phyloP scores from a whole-genome alignment of 2,113 vertebrate species.

The Synodontis membranacea region DNA sequence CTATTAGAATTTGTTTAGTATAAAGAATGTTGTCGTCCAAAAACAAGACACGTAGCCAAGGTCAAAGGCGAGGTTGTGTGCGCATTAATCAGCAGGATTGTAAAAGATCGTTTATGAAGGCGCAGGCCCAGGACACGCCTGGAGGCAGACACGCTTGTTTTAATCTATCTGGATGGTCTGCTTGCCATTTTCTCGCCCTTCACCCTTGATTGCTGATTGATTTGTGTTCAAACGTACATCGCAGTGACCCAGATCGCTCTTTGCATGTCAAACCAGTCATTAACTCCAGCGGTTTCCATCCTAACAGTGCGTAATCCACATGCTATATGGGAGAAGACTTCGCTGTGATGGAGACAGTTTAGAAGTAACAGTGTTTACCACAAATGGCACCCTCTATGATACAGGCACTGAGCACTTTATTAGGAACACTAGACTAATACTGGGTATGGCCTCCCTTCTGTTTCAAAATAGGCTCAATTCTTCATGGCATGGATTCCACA shows the following conservation, averaged over 20 bases:
- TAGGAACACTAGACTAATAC: too few relatives aligned
- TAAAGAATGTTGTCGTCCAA: conserved; percentile 46
- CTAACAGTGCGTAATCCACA: conserved; percentile 62
- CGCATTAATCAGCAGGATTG: conserved; percentile 77
- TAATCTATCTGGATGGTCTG: conserved; percentile 55
- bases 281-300: conserved; percentile 12
- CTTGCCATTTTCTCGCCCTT: conserved; percentile 50
- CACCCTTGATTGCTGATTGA: conserved; percentile 73
- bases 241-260: conserved; percentile 60
- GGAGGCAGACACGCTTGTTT: conserved; percentile 7
- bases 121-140: background rate
- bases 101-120: conserved; percentile 70
- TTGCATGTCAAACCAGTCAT: conserved; percentile 72
- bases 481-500: too few relatives aligned
- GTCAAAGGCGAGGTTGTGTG: conserved; percentile 70
- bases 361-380: background rate
- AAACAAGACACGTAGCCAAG: conserved; percentile 62
- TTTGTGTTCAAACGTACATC: conserved; percentile 69
- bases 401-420: too few relatives aligned
- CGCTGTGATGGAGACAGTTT: background rate
- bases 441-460: too few relatives aligned
- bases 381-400: background rate
- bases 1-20: conserved; percentile 44
- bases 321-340: background rate
- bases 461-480: too few relatives aligned